Percentiles rank a stretch among this genome's conserved stretches.
Conservation (phyloP, 1,140 invertebrate species). For the Charaxes varanes region DNA sequence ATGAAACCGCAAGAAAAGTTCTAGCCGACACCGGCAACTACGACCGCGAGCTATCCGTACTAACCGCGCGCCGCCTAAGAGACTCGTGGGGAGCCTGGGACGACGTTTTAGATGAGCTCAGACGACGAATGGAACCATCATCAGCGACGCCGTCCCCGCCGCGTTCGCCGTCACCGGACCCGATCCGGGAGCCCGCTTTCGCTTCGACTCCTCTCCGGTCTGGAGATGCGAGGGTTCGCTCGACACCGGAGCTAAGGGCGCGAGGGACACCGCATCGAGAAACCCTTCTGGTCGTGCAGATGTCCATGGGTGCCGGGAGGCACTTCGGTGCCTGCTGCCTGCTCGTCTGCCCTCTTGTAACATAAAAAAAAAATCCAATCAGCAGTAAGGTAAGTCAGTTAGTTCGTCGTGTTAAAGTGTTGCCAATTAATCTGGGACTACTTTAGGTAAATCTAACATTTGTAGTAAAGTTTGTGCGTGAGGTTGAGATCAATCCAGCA, state of each 20-base stretch:
- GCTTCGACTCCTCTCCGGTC: slow-evolving; percentile 57
- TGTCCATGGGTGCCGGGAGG: no score
- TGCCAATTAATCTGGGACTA: no score
- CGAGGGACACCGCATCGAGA: slow-evolving; percentile 54
- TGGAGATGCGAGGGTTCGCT: slow-evolving; percentile 72
- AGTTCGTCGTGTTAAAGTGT: no score
- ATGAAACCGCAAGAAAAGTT: slow-evolving; percentile 52
- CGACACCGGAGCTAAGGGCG: slow-evolving; percentile 78
- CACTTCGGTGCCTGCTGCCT: no score
- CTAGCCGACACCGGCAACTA: slow-evolving; percentile 63
- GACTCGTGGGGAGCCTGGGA: slow-evolving; percentile 67
- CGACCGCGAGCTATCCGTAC: slow-evolving; percentile 72
- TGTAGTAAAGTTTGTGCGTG: no score
- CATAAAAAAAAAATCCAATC: no score
- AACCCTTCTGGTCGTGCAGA: no score
- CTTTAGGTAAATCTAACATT: no score
- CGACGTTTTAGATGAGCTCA: slow-evolving; percentile 66
- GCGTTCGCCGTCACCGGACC: slow-evolving; percentile 53
- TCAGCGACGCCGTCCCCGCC: slow-evolving; percentile 51
- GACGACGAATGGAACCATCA: slow-evolving; percentile 44
- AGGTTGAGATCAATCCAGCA: no score
- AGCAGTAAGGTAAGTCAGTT: no score
- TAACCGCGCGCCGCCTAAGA: slow-evolving; percentile 60
- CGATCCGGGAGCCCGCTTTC: slow-evolving; percentile 42
- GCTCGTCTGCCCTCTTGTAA: no score